Base-by-base conservation (phyloP, 2,888 invertebrate species). In the Hydrotaea cyrtoneurina region DNA sequence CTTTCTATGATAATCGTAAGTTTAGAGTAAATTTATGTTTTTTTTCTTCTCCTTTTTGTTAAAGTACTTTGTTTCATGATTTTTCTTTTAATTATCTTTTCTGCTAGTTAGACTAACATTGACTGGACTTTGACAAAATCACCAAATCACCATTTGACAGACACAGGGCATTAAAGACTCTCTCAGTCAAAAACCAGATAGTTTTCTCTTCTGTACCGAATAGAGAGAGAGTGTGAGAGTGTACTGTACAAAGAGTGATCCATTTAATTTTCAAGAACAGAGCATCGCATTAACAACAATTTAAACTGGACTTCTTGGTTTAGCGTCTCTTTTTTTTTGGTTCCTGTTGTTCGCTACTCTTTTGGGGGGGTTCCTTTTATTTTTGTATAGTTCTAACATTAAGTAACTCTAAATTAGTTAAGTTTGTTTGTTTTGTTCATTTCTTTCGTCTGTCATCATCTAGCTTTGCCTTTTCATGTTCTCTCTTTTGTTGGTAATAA, bases 101-200 rank as follows among this genome's bases (percentile, higher is more conserved):
- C 53, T 46, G 55, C 55, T 62, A 53, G 36, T 71, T 59, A 62
- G 13, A 57, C 74, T 78, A 73, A 36, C 64, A 4, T 69, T 66
- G 19, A 17, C 78, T 80, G 31, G 78, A 57, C 78, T 71, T 84
- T 79, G 26, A 69, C 62, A 13, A 74, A 74, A 62, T 72, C 26
- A 39, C n/a, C 17, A 17, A 74, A 62, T 72, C 26, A 39, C n/a
- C 17, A 17, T 36, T 62, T 62, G 62, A 31, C 31, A 15, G 31
- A 21, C 1, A 39, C 1, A 39, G 39, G 1, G 39, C 13, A 31
- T 7, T 31, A 31, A 31, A 39, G 11, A 10, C 13, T 39, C 39
- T 39, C 39, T 62, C n/a, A 2, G 26, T 2, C 1, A 13, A 15
- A n/a, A 50, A n/a, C 50, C 3, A 15, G 50, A 3, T 43, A 15